Percentiles rank a stretch among this genome's conserved stretches.
These are phyloP conservation scores for Bembecia ichneumoniformis DNA, from an alignment of 2,888 invertebrate species.

Conservation along the genomic window DNA sequence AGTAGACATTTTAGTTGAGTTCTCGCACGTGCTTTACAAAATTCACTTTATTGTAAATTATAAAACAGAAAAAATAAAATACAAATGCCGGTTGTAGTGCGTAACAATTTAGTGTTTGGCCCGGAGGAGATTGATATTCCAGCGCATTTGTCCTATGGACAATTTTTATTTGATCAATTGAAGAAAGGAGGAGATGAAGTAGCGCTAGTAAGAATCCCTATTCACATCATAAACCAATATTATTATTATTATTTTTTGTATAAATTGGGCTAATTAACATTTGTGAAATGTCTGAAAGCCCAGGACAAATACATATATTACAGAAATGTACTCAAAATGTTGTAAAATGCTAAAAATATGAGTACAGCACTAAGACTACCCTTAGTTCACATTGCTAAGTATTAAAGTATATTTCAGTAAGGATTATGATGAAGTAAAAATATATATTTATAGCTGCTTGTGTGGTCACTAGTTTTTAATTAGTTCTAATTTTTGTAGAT, in stretches of 20 bases:
- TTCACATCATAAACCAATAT: background rate
- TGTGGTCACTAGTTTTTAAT: background rate
- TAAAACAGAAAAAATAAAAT: background rate
- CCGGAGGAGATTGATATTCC: conserved; percentile 55
- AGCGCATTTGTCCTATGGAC: conserved; percentile 65
- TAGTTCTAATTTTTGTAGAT: conserved; percentile 46
- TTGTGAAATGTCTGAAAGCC: too few relatives aligned
- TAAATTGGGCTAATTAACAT: too few relatives aligned
- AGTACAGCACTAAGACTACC: too few relatives aligned
- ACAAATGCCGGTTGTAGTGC: conserved; percentile 32
- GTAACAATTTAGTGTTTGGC: conserved; percentile 53
- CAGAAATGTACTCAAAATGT: too few relatives aligned
- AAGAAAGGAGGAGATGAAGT: conserved; percentile 59
- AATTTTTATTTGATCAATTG: conserved; percentile 66
- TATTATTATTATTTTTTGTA: conserved; percentile 6
- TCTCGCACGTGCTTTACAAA: too few relatives aligned
- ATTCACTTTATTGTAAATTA: too few relatives aligned
- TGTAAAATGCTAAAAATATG: too few relatives aligned
- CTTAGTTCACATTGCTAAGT: too few relatives aligned
- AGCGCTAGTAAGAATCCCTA: conserved; percentile 49
- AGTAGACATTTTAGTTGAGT: too few relatives aligned
- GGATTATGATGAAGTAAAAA: background rate
- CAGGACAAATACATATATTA: too few relatives aligned
- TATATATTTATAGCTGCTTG: background rate
- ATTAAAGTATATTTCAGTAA: background rate